Conservation (phyloP, 2,888 invertebrate species). For the Zonitis immaculata region DNA sequence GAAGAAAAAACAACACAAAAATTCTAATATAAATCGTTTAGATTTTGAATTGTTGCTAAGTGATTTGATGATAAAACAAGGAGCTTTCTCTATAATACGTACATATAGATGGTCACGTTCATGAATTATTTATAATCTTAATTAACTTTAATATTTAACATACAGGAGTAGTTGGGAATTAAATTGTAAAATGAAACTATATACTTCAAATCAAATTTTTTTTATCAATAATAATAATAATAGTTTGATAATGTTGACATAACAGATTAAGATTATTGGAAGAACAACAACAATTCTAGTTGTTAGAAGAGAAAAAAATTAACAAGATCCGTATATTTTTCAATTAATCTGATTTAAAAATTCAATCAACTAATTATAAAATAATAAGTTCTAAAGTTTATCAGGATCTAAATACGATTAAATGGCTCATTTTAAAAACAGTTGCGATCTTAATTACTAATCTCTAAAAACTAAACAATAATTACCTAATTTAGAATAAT, state of each 20-base stretch:
- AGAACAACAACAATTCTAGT: not conserved
- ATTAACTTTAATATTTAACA: constrained; percentile 3
- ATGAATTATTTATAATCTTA: constrained; percentile 8
- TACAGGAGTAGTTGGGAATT: not conserved
- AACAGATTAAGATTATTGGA: not conserved
- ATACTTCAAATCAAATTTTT: too few species aligned
- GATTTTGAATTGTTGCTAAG: not conserved
- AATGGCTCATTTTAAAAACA: not conserved
- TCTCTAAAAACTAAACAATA: too few species aligned
- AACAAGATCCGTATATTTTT: not conserved
- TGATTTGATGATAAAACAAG: not conserved
- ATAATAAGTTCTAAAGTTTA: not conserved
- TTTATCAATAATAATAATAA: not conserved
- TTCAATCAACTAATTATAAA: not conserved
- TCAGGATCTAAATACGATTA: not conserved
- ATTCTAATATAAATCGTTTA: not conserved
- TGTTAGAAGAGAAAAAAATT: too few species aligned
- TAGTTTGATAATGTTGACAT: not conserved
- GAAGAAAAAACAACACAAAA: too few species aligned
- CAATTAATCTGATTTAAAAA: not conserved
- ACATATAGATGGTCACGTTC: constrained; percentile 2
- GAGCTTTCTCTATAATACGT: constrained; percentile 1
- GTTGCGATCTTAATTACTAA: too few species aligned
- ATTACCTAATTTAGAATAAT: too few species aligned
- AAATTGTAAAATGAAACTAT: too few species aligned